These are phyloP conservation scores for Rhinogobius similis DNA, from an alignment of 2,113 vertebrate species.

Conservation along the genomic window DNA sequence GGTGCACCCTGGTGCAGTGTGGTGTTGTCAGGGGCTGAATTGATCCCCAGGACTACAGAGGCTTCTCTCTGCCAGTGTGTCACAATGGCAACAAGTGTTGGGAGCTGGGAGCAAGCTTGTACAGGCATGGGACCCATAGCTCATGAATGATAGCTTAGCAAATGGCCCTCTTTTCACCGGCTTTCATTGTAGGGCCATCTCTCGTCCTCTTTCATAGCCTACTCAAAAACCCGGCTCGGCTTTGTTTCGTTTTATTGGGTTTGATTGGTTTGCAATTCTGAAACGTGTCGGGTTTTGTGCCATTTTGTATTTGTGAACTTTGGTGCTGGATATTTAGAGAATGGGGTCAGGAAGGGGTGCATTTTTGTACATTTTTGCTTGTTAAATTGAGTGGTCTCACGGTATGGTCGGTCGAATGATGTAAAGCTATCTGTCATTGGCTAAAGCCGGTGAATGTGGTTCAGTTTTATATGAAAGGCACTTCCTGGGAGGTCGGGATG, in stretches of 20 bases:
- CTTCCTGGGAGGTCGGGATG: slow-evolving; percentile 71
- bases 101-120: slow-evolving; percentile 83
- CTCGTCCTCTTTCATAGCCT: slow-evolving; percentile 72
- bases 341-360: not conserved
- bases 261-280: slow-evolving; percentile 77
- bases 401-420: slow-evolving; percentile 59
- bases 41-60: slow-evolving; percentile 81
- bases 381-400: slow-evolving; percentile 73
- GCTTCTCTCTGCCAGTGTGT: slow-evolving; percentile 78
- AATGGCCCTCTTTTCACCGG: slow-evolving; percentile 78
- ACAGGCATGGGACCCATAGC: slow-evolving; percentile 78
- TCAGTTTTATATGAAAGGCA: slow-evolving; percentile 67
- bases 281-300: slow-evolving; percentile 74
- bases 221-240: slow-evolving; percentile 72
- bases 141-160: slow-evolving; percentile 81
- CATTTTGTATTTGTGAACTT: slow-evolving; percentile 67
- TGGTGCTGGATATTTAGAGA: slow-evolving; percentile 34
- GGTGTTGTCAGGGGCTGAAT: slow-evolving; percentile 82
- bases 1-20: slow-evolving; percentile 80
- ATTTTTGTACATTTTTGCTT: slow-evolving; percentile 66
- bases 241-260: slow-evolving; percentile 77
- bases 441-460: slow-evolving; percentile 59
- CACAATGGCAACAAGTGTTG: slow-evolving; percentile 84
- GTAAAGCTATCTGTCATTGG: slow-evolving; percentile 71
- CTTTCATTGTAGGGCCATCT: slow-evolving; percentile 74